phyloP scores from a whole-genome alignment of 2,113 vertebrate species.

The Pachycephala philippinensis region DNA sequence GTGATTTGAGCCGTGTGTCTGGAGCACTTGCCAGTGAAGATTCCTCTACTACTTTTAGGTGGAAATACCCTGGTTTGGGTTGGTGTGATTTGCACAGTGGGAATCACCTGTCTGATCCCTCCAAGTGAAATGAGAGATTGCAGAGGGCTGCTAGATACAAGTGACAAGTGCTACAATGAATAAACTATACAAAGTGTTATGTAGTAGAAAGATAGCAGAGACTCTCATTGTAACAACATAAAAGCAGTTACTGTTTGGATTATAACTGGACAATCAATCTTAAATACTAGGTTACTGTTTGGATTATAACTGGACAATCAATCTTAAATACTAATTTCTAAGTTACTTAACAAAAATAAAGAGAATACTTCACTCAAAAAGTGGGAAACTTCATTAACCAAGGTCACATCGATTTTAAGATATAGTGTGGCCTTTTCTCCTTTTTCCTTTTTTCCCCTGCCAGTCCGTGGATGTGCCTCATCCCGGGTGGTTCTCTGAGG shows the following conservation, averaged over 20 bases:
- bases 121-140: background rate
- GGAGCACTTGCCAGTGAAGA: background rate
- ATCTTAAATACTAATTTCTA: background rate
- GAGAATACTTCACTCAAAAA: background rate
- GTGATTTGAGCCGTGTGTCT: background rate
- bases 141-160: accelerated
- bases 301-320: background rate
- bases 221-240: background rate
- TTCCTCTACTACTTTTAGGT: background rate
- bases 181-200: background rate
- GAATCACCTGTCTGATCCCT: background rate
- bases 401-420: background rate
- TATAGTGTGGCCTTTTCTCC: background rate
- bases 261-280: background rate
- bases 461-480: background rate
- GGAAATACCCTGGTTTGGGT: background rate
- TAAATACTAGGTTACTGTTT: background rate
- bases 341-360: background rate
- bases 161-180: background rate
- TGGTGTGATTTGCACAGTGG: background rate
- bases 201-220: background rate
- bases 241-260: background rate
- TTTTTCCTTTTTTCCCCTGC: background rate
- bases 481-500: background rate
- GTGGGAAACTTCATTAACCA: background rate